Percentiles rank a stretch among this genome's conserved stretches.
phyloP scores from a whole-genome alignment of 2,113 vertebrate species.

The Daphoenositta chrysoptera region DNA sequence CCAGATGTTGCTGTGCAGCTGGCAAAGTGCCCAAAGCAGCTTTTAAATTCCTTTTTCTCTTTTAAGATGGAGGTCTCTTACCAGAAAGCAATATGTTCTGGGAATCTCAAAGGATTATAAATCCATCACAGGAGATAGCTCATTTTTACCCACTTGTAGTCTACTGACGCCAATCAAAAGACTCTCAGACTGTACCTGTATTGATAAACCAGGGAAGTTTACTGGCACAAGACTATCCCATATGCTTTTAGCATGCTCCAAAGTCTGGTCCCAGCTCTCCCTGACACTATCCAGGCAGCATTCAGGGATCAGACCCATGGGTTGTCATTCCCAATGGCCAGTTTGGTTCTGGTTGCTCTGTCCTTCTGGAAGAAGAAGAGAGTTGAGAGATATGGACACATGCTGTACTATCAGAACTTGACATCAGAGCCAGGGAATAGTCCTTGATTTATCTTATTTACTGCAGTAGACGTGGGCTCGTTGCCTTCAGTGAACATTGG shows the following conservation, averaged over 20 bases:
- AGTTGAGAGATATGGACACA: background rate
- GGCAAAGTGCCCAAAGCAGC: conserved; percentile 52
- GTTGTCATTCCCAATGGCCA: background rate
- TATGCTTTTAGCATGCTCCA: background rate
- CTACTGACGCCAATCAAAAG: background rate
- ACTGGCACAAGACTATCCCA: background rate
- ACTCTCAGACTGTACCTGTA: background rate
- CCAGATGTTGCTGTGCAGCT: conserved; percentile 43
- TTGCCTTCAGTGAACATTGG: background rate
- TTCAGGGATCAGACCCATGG: background rate
- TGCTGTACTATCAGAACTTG: background rate
- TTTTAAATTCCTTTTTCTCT: conserved; percentile 47
- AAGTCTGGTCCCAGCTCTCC: background rate
- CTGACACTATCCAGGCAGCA: background rate
- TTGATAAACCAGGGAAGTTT: background rate
- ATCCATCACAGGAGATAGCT: conserved; percentile 7
- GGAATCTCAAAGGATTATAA: conserved; percentile 16
- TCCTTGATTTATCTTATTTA: background rate
- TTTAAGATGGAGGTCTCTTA: conserved; percentile 7
- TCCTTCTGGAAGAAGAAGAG: background rate
- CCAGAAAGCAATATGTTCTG: background rate
- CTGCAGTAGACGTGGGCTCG: background rate
- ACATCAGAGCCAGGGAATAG: background rate
- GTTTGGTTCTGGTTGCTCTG: background rate
- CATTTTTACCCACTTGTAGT: conserved; percentile 26